Conservation (phyloP, 2,888 invertebrate species). For the Mesorhabditis spiculigera region DNA sequence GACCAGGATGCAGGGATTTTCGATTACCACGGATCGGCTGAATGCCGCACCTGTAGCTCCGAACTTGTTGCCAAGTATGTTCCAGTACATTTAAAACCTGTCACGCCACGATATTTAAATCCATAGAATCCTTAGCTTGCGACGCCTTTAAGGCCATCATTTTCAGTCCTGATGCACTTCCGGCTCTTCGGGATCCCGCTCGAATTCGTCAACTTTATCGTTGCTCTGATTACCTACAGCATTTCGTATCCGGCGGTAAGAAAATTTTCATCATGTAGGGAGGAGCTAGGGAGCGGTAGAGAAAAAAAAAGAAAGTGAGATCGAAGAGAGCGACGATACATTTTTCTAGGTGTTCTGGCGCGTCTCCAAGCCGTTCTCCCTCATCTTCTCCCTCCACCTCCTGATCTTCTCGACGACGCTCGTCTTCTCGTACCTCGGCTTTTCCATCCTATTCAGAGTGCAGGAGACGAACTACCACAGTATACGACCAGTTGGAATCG, state of each 20-base stretch:
- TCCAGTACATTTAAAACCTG: too few species aligned
- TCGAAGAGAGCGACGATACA: background rate
- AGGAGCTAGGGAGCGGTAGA: background rate
- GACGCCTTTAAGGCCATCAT: too few species aligned
- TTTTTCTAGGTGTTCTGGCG: constrained; percentile 73
- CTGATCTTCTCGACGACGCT: constrained; percentile 74
- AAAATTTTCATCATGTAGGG: too few species aligned
- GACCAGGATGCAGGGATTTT: constrained; percentile 51
- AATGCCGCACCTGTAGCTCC: constrained; percentile 50
- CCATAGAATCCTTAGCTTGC: too few species aligned
- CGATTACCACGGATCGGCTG: constrained; percentile 48
- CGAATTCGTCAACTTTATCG: constrained; percentile 77
- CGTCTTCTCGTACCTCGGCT: constrained; percentile 73
- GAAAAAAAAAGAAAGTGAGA: background rate
- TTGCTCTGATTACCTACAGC: constrained; percentile 76
- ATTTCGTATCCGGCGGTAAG: constrained; percentile 72
- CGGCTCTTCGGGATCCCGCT: constrained; percentile 68
- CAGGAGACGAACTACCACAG: constrained; percentile 57
- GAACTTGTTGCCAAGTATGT: constrained; percentile 45
- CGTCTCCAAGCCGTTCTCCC: constrained; percentile 73
- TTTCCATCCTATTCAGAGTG: constrained; percentile 77
- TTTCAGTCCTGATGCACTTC: constrained; percentile 53
- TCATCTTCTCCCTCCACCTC: constrained; percentile 77
- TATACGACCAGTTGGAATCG: constrained; percentile 48
- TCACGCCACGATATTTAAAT: too few species aligned